A percentile compares a stretch with the other conserved stretches of the same genome.
phyloP scores from a whole-genome alignment of 2,113 vertebrate species.

The Pipa parva region DNA sequence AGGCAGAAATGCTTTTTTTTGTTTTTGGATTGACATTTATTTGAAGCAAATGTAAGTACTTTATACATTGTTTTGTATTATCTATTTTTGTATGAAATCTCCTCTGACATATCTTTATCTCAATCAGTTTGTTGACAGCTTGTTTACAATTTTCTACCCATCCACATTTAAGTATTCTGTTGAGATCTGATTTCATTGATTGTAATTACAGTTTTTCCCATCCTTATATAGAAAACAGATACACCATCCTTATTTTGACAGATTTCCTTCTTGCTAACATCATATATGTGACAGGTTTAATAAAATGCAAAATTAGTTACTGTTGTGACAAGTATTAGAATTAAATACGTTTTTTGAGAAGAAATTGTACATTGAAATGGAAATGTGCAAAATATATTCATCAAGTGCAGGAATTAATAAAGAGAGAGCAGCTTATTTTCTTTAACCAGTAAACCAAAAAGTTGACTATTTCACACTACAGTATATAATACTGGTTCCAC shows the following conservation, averaged over 20 bases:
- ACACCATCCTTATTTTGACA: neutral
- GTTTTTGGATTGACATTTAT: slow-evolving; percentile 28
- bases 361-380: neutral
- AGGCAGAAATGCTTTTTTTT: slow-evolving; percentile 14
- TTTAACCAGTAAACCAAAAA: too few species aligned
- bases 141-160: neutral
- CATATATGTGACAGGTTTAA: neutral
- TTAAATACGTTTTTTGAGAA: neutral
- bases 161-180: slow-evolving; percentile 36
- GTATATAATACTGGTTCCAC: too few species aligned
- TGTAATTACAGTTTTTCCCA: slow-evolving; percentile 30
- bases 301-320: neutral
- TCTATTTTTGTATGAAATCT: slow-evolving; percentile 24
- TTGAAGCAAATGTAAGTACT: slow-evolving; percentile 27
- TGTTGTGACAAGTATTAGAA: neutral
- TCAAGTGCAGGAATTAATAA: neutral
- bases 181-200: slow-evolving; percentile 42
- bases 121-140: slow-evolving; percentile 28
- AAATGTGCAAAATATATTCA: neutral
- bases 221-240: slow-evolving; percentile 16
- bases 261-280: slow-evolving; percentile 3
- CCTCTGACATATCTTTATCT: slow-evolving; percentile 16
- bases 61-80: slow-evolving; percentile 14
- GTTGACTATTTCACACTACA: too few species aligned
- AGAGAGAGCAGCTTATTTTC: neutral